phyloP scores from a whole-genome alignment of 1,140 invertebrate species.

The Scaptomyza graminum region DNA sequence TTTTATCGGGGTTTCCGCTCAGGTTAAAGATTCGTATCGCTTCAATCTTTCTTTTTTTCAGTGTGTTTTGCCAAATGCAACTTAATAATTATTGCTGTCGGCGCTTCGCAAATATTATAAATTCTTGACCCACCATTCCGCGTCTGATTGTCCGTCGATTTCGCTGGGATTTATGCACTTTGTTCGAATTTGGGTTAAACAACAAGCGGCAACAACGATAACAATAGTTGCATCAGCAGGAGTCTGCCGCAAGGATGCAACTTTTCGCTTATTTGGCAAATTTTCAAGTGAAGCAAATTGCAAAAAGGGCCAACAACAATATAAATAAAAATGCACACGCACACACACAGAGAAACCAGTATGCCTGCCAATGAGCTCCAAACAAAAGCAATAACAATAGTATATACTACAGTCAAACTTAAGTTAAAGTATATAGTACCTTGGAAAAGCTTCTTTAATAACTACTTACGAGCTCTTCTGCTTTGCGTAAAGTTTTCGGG shows the following conservation, averaged over 20 bases:
- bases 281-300: constrained; percentile 69
- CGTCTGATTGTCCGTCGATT: not conserved
- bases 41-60: not conserved
- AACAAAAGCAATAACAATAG: constrained; percentile 27
- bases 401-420: constrained; percentile 1
- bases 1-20: not conserved
- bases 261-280: constrained; percentile 78
- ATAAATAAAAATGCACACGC: constrained; percentile 59
- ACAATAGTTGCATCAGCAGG: constrained; percentile 9
- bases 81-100: constrained; percentile 44
- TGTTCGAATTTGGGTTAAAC: constrained; percentile 62
- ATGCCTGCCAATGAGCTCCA: constrained; percentile 9
- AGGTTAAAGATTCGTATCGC: not conserved
- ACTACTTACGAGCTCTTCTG: not conserved
- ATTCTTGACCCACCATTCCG: not conserved
- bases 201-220: constrained; percentile 37
- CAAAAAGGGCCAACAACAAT: constrained; percentile 56
- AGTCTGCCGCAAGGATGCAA: constrained; percentile 45
- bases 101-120: not conserved
- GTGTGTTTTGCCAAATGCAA: not conserved
- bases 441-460: not conserved
- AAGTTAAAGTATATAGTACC: not conserved
- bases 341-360: not conserved
- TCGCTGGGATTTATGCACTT: constrained; percentile 63
- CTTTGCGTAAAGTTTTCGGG: not conserved